Conservation (phyloP, 1,140 invertebrate genomes). For the Drosophila takahashii region DNA sequence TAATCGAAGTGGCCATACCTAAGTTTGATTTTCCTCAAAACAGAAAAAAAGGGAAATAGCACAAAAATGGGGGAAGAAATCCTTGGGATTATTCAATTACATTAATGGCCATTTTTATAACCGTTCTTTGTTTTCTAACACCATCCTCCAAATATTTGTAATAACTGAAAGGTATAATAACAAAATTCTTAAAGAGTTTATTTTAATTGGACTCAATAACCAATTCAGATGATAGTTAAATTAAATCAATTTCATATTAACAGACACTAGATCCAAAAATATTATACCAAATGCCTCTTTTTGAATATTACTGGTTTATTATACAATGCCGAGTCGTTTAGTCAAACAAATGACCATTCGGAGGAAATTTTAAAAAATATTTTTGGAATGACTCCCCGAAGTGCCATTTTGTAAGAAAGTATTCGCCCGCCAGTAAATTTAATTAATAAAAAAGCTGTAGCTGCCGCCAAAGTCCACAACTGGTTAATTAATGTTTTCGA, state of each 20-base stretch:
- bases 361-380: not conserved
- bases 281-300: no score
- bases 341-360: no score
- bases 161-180: no score
- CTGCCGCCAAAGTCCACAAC: not conserved
- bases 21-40: conserved; percentile 45
- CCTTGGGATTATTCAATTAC: conserved; percentile 50
- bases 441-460: not conserved
- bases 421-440: not conserved
- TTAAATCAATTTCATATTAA: no score
- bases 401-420: not conserved
- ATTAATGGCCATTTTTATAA: conserved; percentile 11
- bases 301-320: no score
- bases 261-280: no score
- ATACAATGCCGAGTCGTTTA: no score
- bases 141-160: no score
- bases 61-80: not conserved
- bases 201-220: no score
- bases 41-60: conserved; percentile 11
- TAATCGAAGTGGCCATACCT: conserved; percentile 32
- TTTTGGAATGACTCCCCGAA: no score
- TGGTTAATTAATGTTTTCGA: conserved; percentile 11
- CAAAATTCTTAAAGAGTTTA: no score
- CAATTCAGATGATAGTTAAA: no score
- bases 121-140: not conserved